These are phyloP conservation scores for Euzetes globulus DNA, from an alignment of 2,888 invertebrate genomes.

Conservation along the genomic window DNA sequence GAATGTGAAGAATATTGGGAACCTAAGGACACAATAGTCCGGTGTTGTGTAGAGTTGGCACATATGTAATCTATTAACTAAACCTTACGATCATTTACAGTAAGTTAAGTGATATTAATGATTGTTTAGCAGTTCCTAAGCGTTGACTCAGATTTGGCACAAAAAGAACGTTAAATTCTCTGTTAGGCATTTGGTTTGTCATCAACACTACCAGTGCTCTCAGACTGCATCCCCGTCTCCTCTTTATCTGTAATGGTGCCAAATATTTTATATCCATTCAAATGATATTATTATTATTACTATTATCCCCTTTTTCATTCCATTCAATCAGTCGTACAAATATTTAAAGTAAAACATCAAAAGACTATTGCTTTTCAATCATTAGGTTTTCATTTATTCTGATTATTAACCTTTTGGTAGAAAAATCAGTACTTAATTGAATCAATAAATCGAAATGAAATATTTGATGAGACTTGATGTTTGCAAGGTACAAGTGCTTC, in stretches of 20 bases:
- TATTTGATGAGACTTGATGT: too few relatives aligned
- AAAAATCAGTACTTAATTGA: neutral
- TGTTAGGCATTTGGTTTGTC: conserved; percentile 6
- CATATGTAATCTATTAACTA: conserved; percentile 24
- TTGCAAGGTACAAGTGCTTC: too few relatives aligned
- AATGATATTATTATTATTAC: neutral
- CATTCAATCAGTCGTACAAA: neutral
- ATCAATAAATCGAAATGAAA: too few relatives aligned
- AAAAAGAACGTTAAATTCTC: neutral
- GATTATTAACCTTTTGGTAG: neutral
- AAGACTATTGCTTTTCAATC: neutral
- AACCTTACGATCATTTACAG: conserved; percentile 21
- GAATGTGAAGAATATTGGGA: neutral
- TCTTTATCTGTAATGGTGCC: neutral
- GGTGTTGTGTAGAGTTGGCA: neutral
- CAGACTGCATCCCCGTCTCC: neutral
- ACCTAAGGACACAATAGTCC: neutral
- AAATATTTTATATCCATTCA: neutral
- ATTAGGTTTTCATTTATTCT: neutral
- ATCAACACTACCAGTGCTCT: conserved; percentile 16
- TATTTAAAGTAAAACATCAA: neutral
- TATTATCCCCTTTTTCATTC: neutral
- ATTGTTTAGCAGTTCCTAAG: neutral
- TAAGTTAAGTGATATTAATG: conserved; percentile 25
- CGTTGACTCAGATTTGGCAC: neutral